Evolutionary conservation across 2,888 invertebrate species (phyloP), one percentile per base, ranked within the genome.

Genomic region (Patella depressa): DNA sequence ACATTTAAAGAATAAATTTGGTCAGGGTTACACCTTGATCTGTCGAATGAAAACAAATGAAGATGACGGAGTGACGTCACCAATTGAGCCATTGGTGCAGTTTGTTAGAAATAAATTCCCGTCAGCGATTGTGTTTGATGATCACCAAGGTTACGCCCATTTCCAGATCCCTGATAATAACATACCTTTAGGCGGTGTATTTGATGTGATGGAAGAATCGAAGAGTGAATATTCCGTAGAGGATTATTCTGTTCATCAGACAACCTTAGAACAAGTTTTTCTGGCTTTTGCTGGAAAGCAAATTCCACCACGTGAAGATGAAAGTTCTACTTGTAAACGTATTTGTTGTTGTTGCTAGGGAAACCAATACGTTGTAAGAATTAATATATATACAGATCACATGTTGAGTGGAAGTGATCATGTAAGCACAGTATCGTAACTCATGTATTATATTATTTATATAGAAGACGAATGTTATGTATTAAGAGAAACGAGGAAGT

Each of bases 1-100:
- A 81, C 94, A 94, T 81, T 93, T 96, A 85, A 95, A 96, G 87
- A 94, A 94, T 78, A 93, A 93, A 76, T 95, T 94, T 89, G 95
- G 95, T 3, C 93, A 93, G 75, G 96, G 96, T 59, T 95, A 94
- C 87, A 94, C 94, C 72, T 92, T 95, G 15, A 93, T 93, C 77
- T 87, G 94, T 7, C 93, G 93, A 86, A 73, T 87, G 69, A 74
- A 73, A 15, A 71, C 53, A 77, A 77, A 76, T 73, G 17, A 11
- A 59, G 75, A 74, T 12, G 24, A 19, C 14, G 65, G 65, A 65
- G 19, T 19, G 85, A 83, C 89, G 87, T 74, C 83, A 9, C 76
- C 83, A n/a, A 79, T 82, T 15, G 76, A 81, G 14, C 83, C 84
- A n/a, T 78, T 89, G 9, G 79, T 83, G 71, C 72, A 84, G 9